Evolutionary conservation across 2,888 invertebrate genomes (phyloP), one percentile per base, ranked within the genome.

Genomic region (Shargacucullia verbasci): DNA sequence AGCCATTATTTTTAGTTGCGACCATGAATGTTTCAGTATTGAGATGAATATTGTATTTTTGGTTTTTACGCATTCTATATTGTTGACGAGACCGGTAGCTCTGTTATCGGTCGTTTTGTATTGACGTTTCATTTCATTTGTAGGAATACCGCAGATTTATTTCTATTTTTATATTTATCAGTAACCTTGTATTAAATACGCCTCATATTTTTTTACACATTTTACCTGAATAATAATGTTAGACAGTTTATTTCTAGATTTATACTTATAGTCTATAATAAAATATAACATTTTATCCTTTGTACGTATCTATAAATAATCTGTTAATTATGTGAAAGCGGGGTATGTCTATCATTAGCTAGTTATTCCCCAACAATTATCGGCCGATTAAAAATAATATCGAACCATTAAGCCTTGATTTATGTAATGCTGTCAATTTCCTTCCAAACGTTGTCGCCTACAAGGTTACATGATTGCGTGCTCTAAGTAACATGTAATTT

Each of bases 401-500:
- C 47, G 47, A 14, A 11, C 14, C 59, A 64, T 72, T 39, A 58
- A 55, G 53, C n/a, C 33, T 41, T 29, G 41, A 59, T 46, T 35
- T 40, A 37, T 55, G 46, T 65, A 65, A 59, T 54, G 54, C 43
- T 57, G 63, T 68, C 62, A 63, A 69, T 67, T 67, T 67, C 62
- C 68, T 68, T 47, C 57, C 41, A 25, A 46, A 53, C 33, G 20
- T 64, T 74, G 70, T 70, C 66, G 69, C 68, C 63, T 29, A 73
- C 58, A 62, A 46, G 54, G 55, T 58, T 65, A 61, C 48, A 39
- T 55, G 46, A 66, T 38, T 64, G 65, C 61, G 68, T 70, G 70
- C 66, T 67, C 69, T 68, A 60, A 69, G 70, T 68, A 83, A 81
- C 77, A 54, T 81, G 80, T 83, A 83, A 85, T 86, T 85, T 85